Base-by-base conservation (phyloP, 2,797 vertebrate genomes). In the Limnodromus scolopaceus region DNA sequence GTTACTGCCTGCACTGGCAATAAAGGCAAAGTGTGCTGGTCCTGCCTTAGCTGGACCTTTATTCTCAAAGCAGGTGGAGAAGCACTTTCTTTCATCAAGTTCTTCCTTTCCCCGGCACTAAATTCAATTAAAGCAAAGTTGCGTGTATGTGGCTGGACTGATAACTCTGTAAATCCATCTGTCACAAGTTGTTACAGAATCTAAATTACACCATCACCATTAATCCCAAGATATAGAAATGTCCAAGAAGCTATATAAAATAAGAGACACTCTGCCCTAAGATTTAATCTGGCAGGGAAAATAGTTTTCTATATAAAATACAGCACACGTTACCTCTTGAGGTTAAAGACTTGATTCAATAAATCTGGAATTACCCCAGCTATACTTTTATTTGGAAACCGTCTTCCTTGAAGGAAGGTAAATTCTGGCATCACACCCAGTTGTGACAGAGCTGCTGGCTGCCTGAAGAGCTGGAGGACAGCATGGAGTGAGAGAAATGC, bases 161-260 rank as follows among this genome's bases (percentile, higher is more conserved):
- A 87, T 88, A 92, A 87, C 82, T 78, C 81, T 58, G 79, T 93
- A 86, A 90, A 95, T 93, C 79, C 74, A 72, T 69, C 57, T 81
- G 46, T 87, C 80, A 88, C 54, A 30, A 8, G 51, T 63, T 93
- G 82, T 69, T 82, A 55, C 65, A 86, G 89, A 76, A 88, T 94
- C 72, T 88, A 94, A 96, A 95, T 96, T 93, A 72, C 46, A 55
- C 34, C 63, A 76, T 92, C 93, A 51, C 87, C 83, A 63, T 95
- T 94, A 95, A 93, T 95, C 58, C 54, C 63, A 25, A 76, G 16
- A 88, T 14, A 84, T 48, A 93, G 79, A 69, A 92, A 76, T 84
- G 43, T 45, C 94, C 85, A 90, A 91, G 70, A 48, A 86, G 46
- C 63, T 88, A 55, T 57, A 79, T 88, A 88, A 95, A 92, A 76